Evolutionary conservation across 2,113 vertebrate species (phyloP), one percentile per base, ranked within the genome.

Genomic region (Paedocypris sp.): DNA sequence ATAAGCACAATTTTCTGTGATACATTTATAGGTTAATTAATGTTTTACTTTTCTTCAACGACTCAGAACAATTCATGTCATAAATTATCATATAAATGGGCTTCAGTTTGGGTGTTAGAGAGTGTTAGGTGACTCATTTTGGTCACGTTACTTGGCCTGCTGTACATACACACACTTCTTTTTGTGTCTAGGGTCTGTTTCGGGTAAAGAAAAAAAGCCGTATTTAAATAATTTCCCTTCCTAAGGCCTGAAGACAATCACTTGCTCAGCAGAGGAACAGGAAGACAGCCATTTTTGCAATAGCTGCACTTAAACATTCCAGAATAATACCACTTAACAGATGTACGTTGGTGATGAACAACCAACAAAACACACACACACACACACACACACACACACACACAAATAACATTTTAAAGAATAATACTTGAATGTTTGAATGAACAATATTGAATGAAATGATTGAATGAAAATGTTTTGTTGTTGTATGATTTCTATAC

Each of bases 161-260:
- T 36, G 31, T 18, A 12, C 56, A 38, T 62, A 65, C 64, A 56
- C 72, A n/a, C n/a, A n/a, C n/a, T n/a, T 35, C 60, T 68, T 42
- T 32, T 50, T 75, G 42, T 77, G 46, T 51, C 47, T 68, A 68
- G 61, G 49, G 71, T 74, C 77, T 83, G 80, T 83, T 86, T 79
- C 82, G 80, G 79, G 81, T 85, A 78, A 83, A n/a, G n/a, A n/a
- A 80, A 85, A 84, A 85, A 82, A 86, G 86, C 84, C 86, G 86
- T 80, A 86, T 82, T 85, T 80, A 81, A 86, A 83, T 80, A 80
- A 87, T 83, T 86, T 80, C 67, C 77, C 79, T 83, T 86, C 83
- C 83, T 70, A 77, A 61, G 82, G 82, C 80, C 74, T 86, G 81
- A 83, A 86, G 81, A 81, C 82, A 85, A 81, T 80, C 80, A 78